Conservation (phyloP, 2,888 invertebrate species). For the Chalcosyrphus nemorum region DNA sequence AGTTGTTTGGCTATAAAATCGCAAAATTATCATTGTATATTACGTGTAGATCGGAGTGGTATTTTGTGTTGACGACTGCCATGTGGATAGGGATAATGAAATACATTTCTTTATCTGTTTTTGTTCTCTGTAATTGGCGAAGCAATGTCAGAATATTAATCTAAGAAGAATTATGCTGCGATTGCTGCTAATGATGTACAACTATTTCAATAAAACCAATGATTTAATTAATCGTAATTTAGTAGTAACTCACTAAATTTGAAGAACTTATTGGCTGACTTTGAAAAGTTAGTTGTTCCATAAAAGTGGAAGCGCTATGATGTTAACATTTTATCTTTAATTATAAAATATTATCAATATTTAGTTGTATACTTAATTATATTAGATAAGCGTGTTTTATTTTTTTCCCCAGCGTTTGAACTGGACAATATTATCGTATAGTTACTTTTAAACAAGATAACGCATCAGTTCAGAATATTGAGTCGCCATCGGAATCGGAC, state of each 20-base stretch:
- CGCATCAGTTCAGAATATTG: no score
- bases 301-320: no score
- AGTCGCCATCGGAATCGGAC: no score
- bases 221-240: background rate
- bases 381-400: no score
- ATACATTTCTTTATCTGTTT: background rate
- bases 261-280: background rate
- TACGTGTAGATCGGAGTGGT: slow-evolving; percentile 36
- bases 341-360: no score
- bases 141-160: background rate
- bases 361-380: no score
- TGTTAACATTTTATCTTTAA: no score
- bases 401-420: no score
- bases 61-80: background rate
- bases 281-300: background rate
- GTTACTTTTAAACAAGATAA: no score
- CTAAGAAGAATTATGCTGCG: background rate
- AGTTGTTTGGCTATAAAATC: slow-evolving; percentile 59
- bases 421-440: no score
- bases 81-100: slow-evolving; percentile 2
- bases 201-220: background rate
- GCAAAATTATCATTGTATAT: slow-evolving; percentile 61
- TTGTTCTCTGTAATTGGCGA: background rate
- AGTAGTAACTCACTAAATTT: background rate
- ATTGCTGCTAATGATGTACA: background rate